These are phyloP conservation scores for Craniophora ligustri DNA, from an alignment of 2,888 invertebrate species.

Conservation along the genomic window DNA sequence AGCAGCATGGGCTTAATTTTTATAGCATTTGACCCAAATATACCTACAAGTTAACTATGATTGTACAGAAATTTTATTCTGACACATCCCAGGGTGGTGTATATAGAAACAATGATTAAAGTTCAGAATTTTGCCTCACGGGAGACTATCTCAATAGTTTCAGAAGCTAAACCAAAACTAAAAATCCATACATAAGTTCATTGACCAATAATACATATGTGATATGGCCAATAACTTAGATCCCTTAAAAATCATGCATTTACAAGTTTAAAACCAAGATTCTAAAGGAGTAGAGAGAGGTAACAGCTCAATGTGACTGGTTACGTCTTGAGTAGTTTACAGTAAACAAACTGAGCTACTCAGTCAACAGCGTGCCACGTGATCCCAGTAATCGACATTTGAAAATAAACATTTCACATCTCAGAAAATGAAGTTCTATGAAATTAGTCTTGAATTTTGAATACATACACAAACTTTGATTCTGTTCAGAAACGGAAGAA, in stretches of 20 bases:
- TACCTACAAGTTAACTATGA: no score
- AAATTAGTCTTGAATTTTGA: constrained; percentile 68
- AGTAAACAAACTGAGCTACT: constrained; percentile 78
- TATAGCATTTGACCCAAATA: no score
- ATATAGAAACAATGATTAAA: no score
- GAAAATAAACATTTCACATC: constrained; percentile 80
- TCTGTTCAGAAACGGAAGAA: constrained; percentile 49
- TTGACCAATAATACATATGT: constrained; percentile 49
- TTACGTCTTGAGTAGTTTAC: constrained; percentile 64
- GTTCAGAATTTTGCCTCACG: no score
- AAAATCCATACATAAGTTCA: constrained; percentile 52
- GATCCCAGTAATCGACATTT: constrained; percentile 78
- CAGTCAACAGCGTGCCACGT: constrained; percentile 76
- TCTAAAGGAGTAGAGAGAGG: constrained; percentile 19
- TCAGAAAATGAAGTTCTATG: constrained; percentile 74
- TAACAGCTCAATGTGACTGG: constrained; percentile 61
- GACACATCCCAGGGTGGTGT: no score
- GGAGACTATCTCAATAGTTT: no score
- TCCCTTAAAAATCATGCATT: constrained; percentile 27
- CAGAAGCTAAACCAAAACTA: constrained; percentile 23
- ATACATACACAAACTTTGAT: constrained; percentile 49
- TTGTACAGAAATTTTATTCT: no score
- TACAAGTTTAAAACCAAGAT: constrained; percentile 11
- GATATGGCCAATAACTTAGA: constrained; percentile 48
- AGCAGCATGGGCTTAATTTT: no score